These are phyloP conservation scores for Sylvietta virens DNA, from an alignment of 2,113 vertebrate genomes.

Conservation along the genomic window DNA sequence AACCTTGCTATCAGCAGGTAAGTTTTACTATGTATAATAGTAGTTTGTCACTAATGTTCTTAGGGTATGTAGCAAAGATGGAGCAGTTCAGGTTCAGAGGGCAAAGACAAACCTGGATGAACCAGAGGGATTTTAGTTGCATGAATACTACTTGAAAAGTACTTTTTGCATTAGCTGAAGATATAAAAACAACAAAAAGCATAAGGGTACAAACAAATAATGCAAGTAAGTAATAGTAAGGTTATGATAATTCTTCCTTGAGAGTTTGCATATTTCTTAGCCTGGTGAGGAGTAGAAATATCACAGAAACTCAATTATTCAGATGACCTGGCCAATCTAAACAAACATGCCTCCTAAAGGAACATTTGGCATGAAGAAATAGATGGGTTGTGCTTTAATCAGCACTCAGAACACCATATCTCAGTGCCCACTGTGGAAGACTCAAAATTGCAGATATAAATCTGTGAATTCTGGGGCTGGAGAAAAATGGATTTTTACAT, in stretches of 20 bases:
- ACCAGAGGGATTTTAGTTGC: not conserved
- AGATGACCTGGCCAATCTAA: not conserved
- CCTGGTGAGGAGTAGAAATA: not conserved
- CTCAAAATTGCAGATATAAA: not conserved
- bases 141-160: not conserved
- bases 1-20: not conserved
- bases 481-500: not conserved
- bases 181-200: not conserved
- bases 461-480: not conserved
- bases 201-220: not conserved
- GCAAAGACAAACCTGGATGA: not conserved
- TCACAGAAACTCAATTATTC: not conserved
- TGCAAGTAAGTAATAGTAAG: not conserved
- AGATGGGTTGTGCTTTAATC: not conserved
- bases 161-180: not conserved
- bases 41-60: not conserved
- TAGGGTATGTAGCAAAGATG: not conserved
- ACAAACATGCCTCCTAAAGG: not conserved
- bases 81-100: not conserved
- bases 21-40: not conserved
- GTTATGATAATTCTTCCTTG: not conserved
- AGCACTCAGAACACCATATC: not conserved
- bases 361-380: not conserved
- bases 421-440: not conserved
- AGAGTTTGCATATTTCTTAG: not conserved